phyloP scores from a whole-genome alignment of 1,140 invertebrate species.

The Galleria mellonella region DNA sequence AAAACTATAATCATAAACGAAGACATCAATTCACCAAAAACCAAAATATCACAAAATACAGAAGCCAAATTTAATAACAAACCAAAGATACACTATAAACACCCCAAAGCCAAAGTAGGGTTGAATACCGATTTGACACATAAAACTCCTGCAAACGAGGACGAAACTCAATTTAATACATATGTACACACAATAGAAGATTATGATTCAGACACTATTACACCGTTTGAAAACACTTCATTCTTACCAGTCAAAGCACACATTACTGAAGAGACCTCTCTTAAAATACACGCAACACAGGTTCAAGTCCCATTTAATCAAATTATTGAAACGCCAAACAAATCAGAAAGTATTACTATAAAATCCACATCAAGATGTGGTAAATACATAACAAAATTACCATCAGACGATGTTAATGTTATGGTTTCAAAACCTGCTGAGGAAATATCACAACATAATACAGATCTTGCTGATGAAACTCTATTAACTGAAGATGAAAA shows the following conservation, averaged over 20 bases:
- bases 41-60: too few species aligned
- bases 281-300: conserved; percentile 18
- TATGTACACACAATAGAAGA: conserved; percentile 22
- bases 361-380: neutral
- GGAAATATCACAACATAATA: neutral
- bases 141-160: conserved; percentile 25
- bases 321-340: conserved; percentile 38
- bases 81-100: too few species aligned
- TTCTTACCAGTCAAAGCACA: conserved; percentile 2
- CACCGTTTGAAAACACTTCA: neutral
- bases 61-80: too few species aligned
- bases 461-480: conserved; percentile 19
- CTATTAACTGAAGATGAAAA: conserved; percentile 16
- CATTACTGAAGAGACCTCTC: neutral
- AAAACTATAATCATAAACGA: conserved; percentile 34
- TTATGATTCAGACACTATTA: conserved; percentile 10
- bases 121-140: conserved; percentile 17
- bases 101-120: conserved; percentile 4
- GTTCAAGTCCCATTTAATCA: conserved; percentile 8
- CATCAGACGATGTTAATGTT: too few species aligned
- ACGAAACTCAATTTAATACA: conserved; percentile 30
- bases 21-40: too few species aligned
- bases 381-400: neutral
- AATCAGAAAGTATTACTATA: conserved; percentile 34
- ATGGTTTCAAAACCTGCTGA: too few species aligned